Evolutionary conservation across 37 sponge, comb jelly and placozoan species (phyloP), one percentile per base, ranked within the genome.

Genomic region (Ianthella basta): DNA sequence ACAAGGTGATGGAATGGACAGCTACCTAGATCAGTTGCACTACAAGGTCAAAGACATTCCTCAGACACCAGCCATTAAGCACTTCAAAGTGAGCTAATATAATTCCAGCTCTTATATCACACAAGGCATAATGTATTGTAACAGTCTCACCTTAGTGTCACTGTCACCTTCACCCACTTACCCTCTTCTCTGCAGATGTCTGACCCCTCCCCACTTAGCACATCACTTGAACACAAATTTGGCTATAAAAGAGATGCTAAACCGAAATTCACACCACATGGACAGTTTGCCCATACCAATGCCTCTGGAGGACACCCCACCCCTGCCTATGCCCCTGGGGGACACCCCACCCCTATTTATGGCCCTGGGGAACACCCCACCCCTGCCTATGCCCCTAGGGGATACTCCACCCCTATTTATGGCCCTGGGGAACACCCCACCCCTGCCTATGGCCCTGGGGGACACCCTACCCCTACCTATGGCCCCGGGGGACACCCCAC

Each of bases 31-130:
- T 81, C 72, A 92, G 56, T 83, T 92, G 21, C 94, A 87, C 74
- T 57, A 57, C 32, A 84, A 74, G 40, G 59, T 77, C 19, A 80
- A 29, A 37, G 32, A 56, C 27, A 80, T 90, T 19, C 91, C 90
- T 65, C 77, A 33, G 21, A 90, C 94, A n/a, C 88, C 94, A 32
- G 67, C 81, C 36, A 54, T 90, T 41, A 89, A 93, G 53, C 55
- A 88, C 37, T 37, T 90, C 30, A 90, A 87, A 82, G 93, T 93
- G 32, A 61, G 29, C 29, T 61, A 10, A 10, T n/a, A n/a, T 13
- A 61, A 61, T 10, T 29, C 4, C 4, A 29, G 10, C 13, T 29
- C 10, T 4, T 13, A 27, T n/a, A 10, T 61, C 4, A 61, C 29
- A n/a, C 12, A n/a, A 61, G 4, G 13, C 13, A 61, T 61, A n/a